Conservation (phyloP, 1,140 invertebrate genomes). For the Dufourea novaeangliae region DNA sequence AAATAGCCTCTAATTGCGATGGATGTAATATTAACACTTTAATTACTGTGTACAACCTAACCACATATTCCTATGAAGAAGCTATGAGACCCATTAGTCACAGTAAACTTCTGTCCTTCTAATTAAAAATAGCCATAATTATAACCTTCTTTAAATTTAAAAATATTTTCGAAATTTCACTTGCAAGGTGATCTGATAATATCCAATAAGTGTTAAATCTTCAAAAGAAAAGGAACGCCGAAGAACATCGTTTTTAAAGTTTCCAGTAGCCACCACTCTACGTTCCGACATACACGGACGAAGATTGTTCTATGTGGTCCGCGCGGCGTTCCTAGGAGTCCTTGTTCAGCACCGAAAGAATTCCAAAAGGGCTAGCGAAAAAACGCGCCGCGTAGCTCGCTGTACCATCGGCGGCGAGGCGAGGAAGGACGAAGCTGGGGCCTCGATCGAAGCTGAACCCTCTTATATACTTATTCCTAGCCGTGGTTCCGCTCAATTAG, state of each 20-base stretch:
- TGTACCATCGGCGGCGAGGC: neutral
- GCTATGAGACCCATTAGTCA: too few relatives aligned
- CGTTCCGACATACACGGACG: neutral
- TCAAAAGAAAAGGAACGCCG: too few relatives aligned
- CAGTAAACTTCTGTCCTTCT: too few relatives aligned
- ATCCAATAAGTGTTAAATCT: too few relatives aligned
- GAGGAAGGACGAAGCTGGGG: constrained; percentile 25
- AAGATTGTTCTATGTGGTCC: neutral
- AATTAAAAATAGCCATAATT: too few relatives aligned
- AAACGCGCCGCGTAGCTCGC: constrained; percentile 17
- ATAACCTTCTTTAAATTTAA: too few relatives aligned
- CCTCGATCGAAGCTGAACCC: constrained; percentile 19
- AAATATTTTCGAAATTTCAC: too few relatives aligned
- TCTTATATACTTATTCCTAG: constrained; percentile 49
- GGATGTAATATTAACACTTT: too few relatives aligned
- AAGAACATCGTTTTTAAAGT: neutral
- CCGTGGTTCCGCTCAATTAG: constrained; percentile 59
- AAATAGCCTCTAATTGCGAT: too few relatives aligned
- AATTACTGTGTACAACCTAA: too few relatives aligned
- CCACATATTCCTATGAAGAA: too few relatives aligned
- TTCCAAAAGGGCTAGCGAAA: constrained; percentile 60
- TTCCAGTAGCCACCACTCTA: neutral
- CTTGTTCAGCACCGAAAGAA: constrained; percentile 42
- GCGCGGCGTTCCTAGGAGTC: constrained; percentile 3
- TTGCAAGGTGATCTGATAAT: too few relatives aligned